Conservation (phyloP, 2,888 invertebrate genomes). For the Chironomus riparius region DNA sequence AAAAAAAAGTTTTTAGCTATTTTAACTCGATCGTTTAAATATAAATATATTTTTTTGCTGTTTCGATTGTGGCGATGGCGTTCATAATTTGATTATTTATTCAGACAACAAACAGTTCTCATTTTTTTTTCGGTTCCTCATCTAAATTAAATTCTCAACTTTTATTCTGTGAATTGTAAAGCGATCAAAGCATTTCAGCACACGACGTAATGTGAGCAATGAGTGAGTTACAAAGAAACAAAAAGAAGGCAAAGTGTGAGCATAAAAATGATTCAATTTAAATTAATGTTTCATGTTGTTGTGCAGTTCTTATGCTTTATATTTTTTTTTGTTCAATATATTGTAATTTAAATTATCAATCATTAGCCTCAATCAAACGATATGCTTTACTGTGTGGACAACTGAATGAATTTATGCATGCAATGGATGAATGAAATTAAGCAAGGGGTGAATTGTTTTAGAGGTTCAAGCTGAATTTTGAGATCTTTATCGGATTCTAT, state of each 20-base stretch:
- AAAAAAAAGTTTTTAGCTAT: background rate
- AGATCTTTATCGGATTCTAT: too few species aligned
- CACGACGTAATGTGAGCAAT: background rate
- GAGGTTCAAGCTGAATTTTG: too few species aligned
- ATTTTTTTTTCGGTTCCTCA: background rate
- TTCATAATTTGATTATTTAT: conserved; percentile 24
- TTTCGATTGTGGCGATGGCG: background rate
- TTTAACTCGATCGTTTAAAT: background rate
- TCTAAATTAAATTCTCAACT: too few species aligned
- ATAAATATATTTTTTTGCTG: background rate
- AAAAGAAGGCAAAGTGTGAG: conserved; percentile 12
- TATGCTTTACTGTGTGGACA: too few species aligned
- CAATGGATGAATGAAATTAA: too few species aligned
- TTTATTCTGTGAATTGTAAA: background rate
- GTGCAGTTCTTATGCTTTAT: background rate
- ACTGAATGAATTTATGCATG: too few species aligned
- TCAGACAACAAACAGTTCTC: conserved; percentile 20
- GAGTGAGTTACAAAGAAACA: background rate
- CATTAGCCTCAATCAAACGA: background rate
- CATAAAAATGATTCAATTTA: conserved; percentile 23
- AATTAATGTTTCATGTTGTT: too few species aligned
- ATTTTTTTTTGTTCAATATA: background rate
- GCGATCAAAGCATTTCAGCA: conserved; percentile 25
- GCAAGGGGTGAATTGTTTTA: too few species aligned
- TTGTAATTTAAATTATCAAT: conserved; percentile 23